These are phyloP conservation scores for Trichonephila inaurata DNA, from an alignment of 1,140 invertebrate genomes.

Conservation along the genomic window DNA sequence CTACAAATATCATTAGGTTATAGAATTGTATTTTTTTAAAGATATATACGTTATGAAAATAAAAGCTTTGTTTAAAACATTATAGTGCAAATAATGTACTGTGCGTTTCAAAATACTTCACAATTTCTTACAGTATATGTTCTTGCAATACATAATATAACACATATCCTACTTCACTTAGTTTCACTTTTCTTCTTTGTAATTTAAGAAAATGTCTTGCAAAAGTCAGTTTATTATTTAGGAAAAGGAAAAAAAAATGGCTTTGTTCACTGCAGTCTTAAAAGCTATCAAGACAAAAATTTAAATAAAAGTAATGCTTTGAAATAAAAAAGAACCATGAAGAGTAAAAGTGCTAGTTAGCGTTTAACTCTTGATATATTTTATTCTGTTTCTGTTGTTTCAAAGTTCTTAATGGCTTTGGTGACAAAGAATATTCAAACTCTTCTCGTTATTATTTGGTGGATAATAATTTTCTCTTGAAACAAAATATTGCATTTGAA, in stretches of 20 bases:
- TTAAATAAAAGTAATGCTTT: not conserved
- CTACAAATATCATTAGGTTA: no score
- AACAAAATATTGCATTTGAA: not conserved
- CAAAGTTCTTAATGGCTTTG: slow-evolving; percentile 5
- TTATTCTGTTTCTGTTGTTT: not conserved
- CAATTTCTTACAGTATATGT: not conserved
- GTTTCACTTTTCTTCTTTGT: not conserved
- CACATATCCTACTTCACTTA: not conserved
- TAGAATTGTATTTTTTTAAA: no score
- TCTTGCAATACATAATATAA: not conserved
- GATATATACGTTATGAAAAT: no score
- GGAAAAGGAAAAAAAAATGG: not conserved
- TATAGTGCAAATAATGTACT: no score
- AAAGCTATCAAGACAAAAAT: not conserved
- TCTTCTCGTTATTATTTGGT: not conserved
- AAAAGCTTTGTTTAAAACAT: no score
- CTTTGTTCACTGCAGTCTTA: not conserved
- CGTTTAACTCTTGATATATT: not conserved
- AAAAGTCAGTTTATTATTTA: slow-evolving; percentile 27
- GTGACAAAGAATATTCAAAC: not conserved
- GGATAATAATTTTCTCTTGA: not conserved
- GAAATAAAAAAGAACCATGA: not conserved
- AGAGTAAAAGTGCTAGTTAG: not conserved
- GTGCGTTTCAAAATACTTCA: no score
- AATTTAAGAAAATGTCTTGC: not conserved